Conservation (phyloP, 2,888 invertebrate species). For the Brachylomia viminalis region DNA sequence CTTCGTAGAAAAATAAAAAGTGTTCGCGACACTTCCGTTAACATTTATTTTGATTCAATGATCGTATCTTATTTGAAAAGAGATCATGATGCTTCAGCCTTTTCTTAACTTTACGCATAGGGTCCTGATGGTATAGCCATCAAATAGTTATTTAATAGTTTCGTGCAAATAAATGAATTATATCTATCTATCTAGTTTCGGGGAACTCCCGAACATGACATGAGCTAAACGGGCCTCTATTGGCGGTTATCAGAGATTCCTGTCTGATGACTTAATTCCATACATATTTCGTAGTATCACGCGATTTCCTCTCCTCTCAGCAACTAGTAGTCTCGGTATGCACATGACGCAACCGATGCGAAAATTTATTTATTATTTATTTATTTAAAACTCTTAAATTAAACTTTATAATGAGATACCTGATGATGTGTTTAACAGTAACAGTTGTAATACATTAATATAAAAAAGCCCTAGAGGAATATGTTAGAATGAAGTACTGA, state of each 20-base stretch:
- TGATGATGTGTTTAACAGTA: too few relatives aligned
- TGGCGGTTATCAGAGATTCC: neutral
- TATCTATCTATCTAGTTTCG: too few relatives aligned
- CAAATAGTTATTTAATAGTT: too few relatives aligned
- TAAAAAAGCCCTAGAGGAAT: too few relatives aligned
- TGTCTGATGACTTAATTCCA: neutral
- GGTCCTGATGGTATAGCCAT: neutral
- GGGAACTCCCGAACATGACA: neutral
- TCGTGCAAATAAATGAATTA: too few relatives aligned
- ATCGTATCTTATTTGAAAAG: neutral
- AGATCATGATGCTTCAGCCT: neutral
- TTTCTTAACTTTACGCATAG: too few relatives aligned
- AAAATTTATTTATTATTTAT: too few relatives aligned
- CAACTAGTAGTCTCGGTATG: neutral
- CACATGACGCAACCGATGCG: conserved; percentile 8
- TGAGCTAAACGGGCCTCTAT: neutral
- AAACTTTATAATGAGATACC: too few relatives aligned
- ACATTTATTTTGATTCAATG: conserved; percentile 8
- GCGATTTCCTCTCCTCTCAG: neutral
- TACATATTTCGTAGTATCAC: neutral
- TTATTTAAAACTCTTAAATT: too few relatives aligned
- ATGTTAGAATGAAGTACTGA: too few relatives aligned
- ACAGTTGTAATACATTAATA: too few relatives aligned
- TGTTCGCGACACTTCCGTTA: conserved; percentile 21
- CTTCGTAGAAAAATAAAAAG: conserved; percentile 27